Evolutionary conservation across 2,888 invertebrate species (phyloP).

Genomic region (Dione vanillae): DNA sequence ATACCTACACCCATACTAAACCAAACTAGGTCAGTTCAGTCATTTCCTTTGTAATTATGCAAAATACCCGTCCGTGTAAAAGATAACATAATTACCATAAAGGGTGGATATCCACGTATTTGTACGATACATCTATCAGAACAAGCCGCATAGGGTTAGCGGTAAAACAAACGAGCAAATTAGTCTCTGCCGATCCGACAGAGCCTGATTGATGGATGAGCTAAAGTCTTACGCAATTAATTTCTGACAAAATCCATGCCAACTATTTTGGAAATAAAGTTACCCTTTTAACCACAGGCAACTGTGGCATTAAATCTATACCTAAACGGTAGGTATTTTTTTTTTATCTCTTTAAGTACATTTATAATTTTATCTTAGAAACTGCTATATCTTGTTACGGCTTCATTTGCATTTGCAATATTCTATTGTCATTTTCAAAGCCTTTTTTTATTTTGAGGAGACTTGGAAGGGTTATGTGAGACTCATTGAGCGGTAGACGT

Average conservation of each 20-base stretch:
- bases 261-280: constrained; percentile 4
- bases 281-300: background rate
- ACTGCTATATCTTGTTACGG: too few species aligned
- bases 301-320: background rate
- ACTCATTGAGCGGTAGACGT: too few species aligned
- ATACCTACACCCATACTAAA: background rate
- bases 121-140: constrained; percentile 53
- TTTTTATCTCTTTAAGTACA: too few species aligned
- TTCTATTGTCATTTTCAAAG: too few species aligned
- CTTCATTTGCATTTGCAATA: too few species aligned
- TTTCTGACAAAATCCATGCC: constrained; percentile 65
- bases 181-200: constrained; percentile 72
- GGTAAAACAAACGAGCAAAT: constrained; percentile 82
- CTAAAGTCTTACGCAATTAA: constrained; percentile 65
- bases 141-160: constrained; percentile 68
- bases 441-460: too few species aligned
- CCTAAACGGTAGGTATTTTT: background rate
- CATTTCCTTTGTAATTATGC: constrained; percentile 12
- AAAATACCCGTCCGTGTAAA: constrained; percentile 21
- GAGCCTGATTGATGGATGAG: constrained; percentile 81
- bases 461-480: too few species aligned
- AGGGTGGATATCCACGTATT: constrained; percentile 49
- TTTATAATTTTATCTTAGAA: too few species aligned
- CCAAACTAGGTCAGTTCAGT: constrained; percentile 3
- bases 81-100: constrained; percentile 27